Evolutionary conservation across 2,113 vertebrate genomes (phyloP), one percentile per base, ranked within the genome.

Genomic region (Lynx canadensis): DNA sequence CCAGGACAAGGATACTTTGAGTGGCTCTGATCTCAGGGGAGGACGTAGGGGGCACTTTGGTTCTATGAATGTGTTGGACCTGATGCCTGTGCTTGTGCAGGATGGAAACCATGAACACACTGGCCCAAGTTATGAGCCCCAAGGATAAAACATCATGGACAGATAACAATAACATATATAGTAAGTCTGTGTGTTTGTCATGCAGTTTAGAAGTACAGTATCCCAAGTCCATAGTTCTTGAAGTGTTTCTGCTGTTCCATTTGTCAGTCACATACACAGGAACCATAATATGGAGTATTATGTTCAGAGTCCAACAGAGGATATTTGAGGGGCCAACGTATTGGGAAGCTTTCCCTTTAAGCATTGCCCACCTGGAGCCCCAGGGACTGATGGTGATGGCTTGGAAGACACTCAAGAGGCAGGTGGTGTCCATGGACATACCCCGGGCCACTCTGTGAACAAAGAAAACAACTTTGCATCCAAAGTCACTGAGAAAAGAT

Each of bases 121-220:
- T 90, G 69, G 69, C 15, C 79, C 27, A 68, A 9, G 50, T 36
- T 80, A 45, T 84, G 45, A 84, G 60, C 19, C 45, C 33, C 57
- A 91, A 27, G 41, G n/a, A 78, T 0, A 48, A 13, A 2, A n/a
- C 29, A 68, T 90, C 87, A 76, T 29, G 27, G 5, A 21, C 4
- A 0, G 25, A 15, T 3, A 66, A 2, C 33, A 69, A 3, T 8
- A 14, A 1, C 18, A 10, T 11, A 29, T 27, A 10, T 2, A n/a
- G 3, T 8, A 15, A 41, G 19, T 25, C 21, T 2, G 6, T 15
- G 31, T 1, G n/a, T 41, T 65, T 45, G 0, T 11, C 41, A 2
- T 8, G 1, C 33, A 4, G 1, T 33, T 4, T 1, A 76, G 31
- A 1, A 27, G 21, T 33, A 29, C 48, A 57, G 21, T 55, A 69